Evolutionary conservation across 2,797 vertebrate species (phyloP), one percentile per base, ranked within the genome.

Genomic region (Acomys russatus): DNA sequence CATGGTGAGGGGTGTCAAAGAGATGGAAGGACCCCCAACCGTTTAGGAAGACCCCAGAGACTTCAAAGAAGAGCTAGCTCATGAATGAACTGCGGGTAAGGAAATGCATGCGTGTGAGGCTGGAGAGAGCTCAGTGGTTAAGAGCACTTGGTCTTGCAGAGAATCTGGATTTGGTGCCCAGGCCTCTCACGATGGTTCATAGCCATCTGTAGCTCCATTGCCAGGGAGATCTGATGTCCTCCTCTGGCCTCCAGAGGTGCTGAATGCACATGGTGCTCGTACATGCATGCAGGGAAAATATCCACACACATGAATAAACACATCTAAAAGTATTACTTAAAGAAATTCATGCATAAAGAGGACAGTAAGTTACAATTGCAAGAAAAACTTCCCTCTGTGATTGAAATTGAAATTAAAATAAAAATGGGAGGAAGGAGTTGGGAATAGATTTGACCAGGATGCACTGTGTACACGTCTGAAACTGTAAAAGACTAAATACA

Each of bases 401-500:
- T 22, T 80, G 14, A 92, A 79, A 64, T 78, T 11, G 83, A 25
- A 82, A 51, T 94, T 35, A 92, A 84, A 77, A 88, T 71, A 44
- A 44, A 44, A 44, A 44, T 4, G 59, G 79, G 68, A 63, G 10
- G n/a, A 38, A 59, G 54, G 30, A 4, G 11, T 59, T 59, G 23
- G 68, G n/a, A 25, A 23, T 73, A 59, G 51, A 38, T 73, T 30
- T 30, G n/a, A 38, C 38, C 9, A 18, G 51, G 17, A 30, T 88
- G 35, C 1, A 8, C 25, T 20, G 51, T 59, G 51, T 56, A 71
- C n/a, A 17, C 71, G 22, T 56, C 2, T 87, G 12, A 56, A 87
- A 20, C 51, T 71, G 68, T 56, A 23, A 71, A 87, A 59, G 22
- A 87, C n/a, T 59, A 59, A 59, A 59, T 20, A 28, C 14, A 38